Percentiles rank a stretch among this genome's conserved stretches.
Conservation (phyloP, 1,140 invertebrate species). For the Brachionus plicatilis region DNA sequence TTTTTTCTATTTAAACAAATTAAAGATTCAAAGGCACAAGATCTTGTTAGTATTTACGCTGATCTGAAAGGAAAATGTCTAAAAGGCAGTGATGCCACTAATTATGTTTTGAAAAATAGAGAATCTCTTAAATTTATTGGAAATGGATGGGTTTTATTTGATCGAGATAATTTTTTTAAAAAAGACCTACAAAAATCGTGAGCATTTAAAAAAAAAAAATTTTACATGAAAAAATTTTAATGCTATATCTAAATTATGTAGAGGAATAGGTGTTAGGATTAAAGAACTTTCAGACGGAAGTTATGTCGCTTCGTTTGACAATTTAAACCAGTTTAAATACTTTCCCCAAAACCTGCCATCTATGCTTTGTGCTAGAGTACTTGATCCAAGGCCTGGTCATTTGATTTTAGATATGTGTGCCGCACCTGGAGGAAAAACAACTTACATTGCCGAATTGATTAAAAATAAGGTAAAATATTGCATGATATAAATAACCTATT, state of each 20-base stretch:
- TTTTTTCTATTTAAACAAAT: background rate
- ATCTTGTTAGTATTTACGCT: background rate
- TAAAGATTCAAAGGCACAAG: background rate
- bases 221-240: background rate
- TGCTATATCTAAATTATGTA: background rate
- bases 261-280: background rate
- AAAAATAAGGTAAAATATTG: slow-evolving; percentile 70
- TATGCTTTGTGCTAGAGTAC: slow-evolving; percentile 18
- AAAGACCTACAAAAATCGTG: background rate
- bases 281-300: background rate
- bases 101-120: background rate
- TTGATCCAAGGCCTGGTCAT: slow-evolving; percentile 82
- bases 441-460: slow-evolving; percentile 92
- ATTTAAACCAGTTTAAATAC: background rate
- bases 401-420: slow-evolving; percentile 90
- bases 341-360: slow-evolving; percentile 39
- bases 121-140: background rate
- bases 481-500: no score
- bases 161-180: background rate
- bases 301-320: background rate
- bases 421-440: slow-evolving; percentile 95
- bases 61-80: slow-evolving; percentile 21
- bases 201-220: background rate
- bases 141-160: background rate
- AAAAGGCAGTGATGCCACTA: background rate